Percentiles rank a stretch among this genome's conserved stretches.
phyloP scores from a whole-genome alignment of 2,888 invertebrate species.

The Nemoura dubitans region DNA sequence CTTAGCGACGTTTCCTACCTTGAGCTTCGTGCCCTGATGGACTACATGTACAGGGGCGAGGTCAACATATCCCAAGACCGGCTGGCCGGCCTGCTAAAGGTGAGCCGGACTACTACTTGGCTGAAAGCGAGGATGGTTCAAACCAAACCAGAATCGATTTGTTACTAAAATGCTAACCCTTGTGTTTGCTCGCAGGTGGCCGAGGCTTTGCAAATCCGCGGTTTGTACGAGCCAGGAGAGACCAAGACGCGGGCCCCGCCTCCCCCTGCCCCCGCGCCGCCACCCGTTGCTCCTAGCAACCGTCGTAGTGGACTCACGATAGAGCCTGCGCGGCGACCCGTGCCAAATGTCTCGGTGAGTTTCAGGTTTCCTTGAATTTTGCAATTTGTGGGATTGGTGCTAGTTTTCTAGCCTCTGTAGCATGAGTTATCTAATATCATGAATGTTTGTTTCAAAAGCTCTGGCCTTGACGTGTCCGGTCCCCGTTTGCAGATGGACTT shows the following conservation, averaged over 20 bases:
- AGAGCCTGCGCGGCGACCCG: not conserved
- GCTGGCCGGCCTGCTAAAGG: conserved; percentile 85
- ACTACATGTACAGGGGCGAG: conserved; percentile 93
- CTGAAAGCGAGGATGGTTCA: too few species aligned
- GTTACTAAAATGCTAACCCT: too few species aligned
- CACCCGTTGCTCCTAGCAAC: conserved; percentile 57
- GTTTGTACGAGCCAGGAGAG: conserved; percentile 83
- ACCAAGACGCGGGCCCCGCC: conserved; percentile 8
- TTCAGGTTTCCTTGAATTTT: too few species aligned
- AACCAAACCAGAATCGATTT: too few species aligned
- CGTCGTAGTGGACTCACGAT: conserved; percentile 28
- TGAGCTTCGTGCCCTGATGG: conserved; percentile 91
- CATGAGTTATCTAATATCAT: too few species aligned
- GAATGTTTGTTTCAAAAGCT: too few species aligned
- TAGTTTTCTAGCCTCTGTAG: too few species aligned
- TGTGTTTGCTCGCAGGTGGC: conserved; percentile 78
- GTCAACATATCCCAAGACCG: conserved; percentile 94
- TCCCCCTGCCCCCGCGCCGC: conserved; percentile 56
- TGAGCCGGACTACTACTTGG: too few species aligned
- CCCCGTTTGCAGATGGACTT: not conserved
- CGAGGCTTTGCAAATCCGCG: conserved; percentile 91
- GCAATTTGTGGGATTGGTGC: too few species aligned
- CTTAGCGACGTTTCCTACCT: conserved; percentile 91
- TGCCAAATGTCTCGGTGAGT: not conserved
- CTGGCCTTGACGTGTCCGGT: too few species aligned